phyloP scores from a whole-genome alignment of 2,797 vertebrate genomes.

The Periparus ater region DNA sequence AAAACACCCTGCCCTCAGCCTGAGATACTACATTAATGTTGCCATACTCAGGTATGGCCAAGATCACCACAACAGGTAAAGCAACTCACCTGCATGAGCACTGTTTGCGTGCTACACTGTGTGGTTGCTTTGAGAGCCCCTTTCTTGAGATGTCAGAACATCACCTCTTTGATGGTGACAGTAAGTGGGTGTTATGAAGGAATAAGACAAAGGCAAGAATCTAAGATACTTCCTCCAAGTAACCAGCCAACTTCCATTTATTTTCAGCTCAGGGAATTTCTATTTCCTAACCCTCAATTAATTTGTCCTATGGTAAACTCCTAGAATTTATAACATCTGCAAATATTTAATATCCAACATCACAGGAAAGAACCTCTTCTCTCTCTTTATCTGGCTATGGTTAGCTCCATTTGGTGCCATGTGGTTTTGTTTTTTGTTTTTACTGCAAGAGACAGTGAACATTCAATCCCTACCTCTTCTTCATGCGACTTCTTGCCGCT shows the following conservation, averaged over 20 bases:
- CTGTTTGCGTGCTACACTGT: neutral
- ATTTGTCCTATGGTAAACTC: neutral
- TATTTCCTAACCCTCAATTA: neutral
- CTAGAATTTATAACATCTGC: neutral
- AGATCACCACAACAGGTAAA: neutral
- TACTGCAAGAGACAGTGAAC: neutral
- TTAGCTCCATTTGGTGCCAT: neutral
- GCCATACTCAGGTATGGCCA: rapidly evolving
- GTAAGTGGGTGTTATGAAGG: neutral
- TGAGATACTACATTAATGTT: neutral
- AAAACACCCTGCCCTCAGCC: neutral
- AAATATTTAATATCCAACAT: neutral
- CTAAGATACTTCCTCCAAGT: neutral
- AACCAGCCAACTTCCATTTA: neutral
- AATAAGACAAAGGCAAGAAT: neutral
- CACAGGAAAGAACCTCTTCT: neutral
- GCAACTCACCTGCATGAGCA: neutral
- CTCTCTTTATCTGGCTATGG: neutral
- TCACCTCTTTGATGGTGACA: neutral
- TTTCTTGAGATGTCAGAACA: neutral
- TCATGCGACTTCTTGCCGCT: too few relatives aligned
- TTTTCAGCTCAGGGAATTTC: neutral
- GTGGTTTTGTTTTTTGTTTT: neutral
- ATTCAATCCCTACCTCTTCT: neutral
- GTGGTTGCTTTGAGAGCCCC: neutral